Base-by-base conservation (phyloP, 1,140 invertebrate species). In the Atopsyche davidsoni region DNA sequence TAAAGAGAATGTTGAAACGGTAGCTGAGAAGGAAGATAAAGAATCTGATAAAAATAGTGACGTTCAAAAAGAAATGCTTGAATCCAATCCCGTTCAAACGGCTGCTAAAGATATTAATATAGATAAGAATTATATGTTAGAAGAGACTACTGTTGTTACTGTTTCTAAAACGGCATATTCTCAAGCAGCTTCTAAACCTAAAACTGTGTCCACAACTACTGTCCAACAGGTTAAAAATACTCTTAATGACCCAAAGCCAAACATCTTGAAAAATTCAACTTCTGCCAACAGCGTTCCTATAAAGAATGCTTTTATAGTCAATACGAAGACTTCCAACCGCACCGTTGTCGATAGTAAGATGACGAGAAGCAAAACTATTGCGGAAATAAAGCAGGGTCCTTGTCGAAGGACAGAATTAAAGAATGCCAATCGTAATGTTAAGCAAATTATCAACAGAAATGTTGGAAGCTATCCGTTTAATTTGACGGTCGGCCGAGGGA, bases 341-440 rank as follows among this genome's bases (percentile, higher is more conserved):
- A 24, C 18, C 18, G 17, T 16, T 21, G 40, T 11, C 39, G 48
- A 51, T 23, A 39, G 13, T 24, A 46, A 34, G 43, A 53, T 79
- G 45, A 53, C 68, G 14, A 64, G 76, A 60, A 78, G 76, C 59
- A 78, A 75, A 59, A 78, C 77, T 35, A 72, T 76, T n/a, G 70
- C 75, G 3, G 75, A 77, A 65, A 75, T 78, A 28, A 68, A 68
- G 61, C 47, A 54, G 34, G 48, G 53, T 23, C 23, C 57, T 23
- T 55, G 55, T 23, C 50, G 47, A 31, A 53, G 34, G 28, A 36
- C 24, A n/a, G 55, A 58, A 44, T 19, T 39, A 21, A 52, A 52
- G 18, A 38, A 32, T 39, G 14, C 18, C 3, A 58, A 47, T 39
- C 50, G 38, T 18, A 51, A 41, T 36, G 25, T 31, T 19, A 58